Conservation (phyloP, 1,140 invertebrate species). For the Ceratina japonica region DNA sequence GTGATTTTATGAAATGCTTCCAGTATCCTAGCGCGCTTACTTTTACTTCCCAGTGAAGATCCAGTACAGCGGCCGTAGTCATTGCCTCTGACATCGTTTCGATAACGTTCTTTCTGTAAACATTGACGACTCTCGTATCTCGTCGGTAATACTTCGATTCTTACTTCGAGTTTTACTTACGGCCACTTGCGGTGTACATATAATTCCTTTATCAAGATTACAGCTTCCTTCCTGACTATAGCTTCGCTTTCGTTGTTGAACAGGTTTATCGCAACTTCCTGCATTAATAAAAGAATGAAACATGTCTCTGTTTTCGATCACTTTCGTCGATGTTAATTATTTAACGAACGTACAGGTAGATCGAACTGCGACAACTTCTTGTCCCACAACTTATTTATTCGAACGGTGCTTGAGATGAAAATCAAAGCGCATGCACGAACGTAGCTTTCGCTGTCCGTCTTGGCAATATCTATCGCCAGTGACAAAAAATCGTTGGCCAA, state of each 20-base stretch:
- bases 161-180: slow-evolving; percentile 63
- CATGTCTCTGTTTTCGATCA: background rate
- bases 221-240: slow-evolving; percentile 86
- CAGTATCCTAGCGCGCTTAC: slow-evolving; percentile 85
- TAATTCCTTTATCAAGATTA: slow-evolving; percentile 83
- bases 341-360: slow-evolving; percentile 81
- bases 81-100: slow-evolving; percentile 79
- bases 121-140: slow-evolving; percentile 4
- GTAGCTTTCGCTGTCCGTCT: slow-evolving; percentile 85
- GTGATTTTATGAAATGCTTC: slow-evolving; percentile 83
- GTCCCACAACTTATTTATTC: slow-evolving; percentile 84
- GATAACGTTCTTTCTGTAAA: slow-evolving; percentile 67
- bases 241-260: slow-evolving; percentile 86
- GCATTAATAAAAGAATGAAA: slow-evolving; percentile 66
- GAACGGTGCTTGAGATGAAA: slow-evolving; percentile 84
- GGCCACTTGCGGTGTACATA: slow-evolving; percentile 84
- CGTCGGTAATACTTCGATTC: background rate
- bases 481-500: slow-evolving; percentile 83
- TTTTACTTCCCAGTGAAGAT: slow-evolving; percentile 91
- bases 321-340: background rate
- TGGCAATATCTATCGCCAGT: slow-evolving; percentile 82
- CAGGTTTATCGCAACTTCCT: slow-evolving; percentile 83
- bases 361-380: slow-evolving; percentile 81
- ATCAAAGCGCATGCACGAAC: slow-evolving; percentile 86
- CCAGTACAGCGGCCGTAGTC: slow-evolving; percentile 82